phyloP scores from a whole-genome alignment of 2,888 invertebrate species.

The Ganaspis brasiliensis region DNA sequence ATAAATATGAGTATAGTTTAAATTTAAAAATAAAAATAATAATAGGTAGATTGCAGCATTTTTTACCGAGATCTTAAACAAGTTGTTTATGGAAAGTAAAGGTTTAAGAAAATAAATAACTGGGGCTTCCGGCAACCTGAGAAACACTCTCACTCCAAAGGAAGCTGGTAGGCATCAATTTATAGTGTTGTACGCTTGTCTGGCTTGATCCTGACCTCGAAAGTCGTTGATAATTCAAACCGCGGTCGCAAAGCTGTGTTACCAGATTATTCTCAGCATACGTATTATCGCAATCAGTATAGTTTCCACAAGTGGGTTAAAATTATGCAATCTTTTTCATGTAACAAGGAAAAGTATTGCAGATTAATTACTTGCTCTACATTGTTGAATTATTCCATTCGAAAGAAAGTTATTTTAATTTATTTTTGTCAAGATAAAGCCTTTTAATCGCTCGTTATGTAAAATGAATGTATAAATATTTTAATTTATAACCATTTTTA shows the following conservation, averaged over 20 bases:
- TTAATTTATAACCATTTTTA: too few relatives aligned
- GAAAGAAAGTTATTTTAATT: neutral
- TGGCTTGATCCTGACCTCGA: constrained; percentile 75
- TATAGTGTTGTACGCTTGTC: constrained; percentile 55
- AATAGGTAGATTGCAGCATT: neutral
- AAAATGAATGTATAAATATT: too few relatives aligned
- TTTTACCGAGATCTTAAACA: neutral
- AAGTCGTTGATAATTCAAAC: constrained; percentile 73
- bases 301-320: constrained; percentile 50
- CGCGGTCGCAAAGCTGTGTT: constrained; percentile 67
- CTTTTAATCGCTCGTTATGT: too few relatives aligned
- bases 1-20: neutral
- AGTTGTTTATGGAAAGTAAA: constrained; percentile 13
- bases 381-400: neutral
- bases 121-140: constrained; percentile 68
- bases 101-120: constrained; percentile 69
- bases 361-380: neutral
- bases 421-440: neutral
- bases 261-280: constrained; percentile 67
- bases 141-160: constrained; percentile 61
- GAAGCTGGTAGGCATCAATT: constrained; percentile 54
- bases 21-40: too few relatives aligned
- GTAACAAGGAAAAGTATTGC: constrained; percentile 20
- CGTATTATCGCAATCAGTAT: constrained; percentile 63
- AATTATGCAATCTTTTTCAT: constrained; percentile 58